Base-by-base conservation (phyloP, 2,888 invertebrate genomes). In the Pyralis farinalis region DNA sequence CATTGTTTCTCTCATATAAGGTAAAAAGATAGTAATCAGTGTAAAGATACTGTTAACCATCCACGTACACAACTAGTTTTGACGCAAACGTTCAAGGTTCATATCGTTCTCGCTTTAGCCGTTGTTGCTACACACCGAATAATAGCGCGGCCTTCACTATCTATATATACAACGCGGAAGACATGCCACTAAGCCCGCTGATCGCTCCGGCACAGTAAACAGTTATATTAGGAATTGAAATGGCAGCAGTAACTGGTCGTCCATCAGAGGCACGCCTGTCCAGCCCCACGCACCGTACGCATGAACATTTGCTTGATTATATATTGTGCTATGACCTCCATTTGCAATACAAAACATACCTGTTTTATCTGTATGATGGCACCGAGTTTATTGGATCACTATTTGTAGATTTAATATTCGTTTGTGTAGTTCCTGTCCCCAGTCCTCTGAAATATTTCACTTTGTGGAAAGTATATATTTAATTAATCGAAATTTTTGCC, bases 121-220 rank as follows among this genome's bases (percentile, higher is more conserved):
- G 64, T 67, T 61, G 59, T 62, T 63, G 55, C 63, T 61, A 70
- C 68, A n/a, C 25, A 48, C 53, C 71, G 65, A 77, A 78, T 79
- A 76, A 76, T 73, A 69, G 59, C 57, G 47, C 71, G 87, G 76
- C 87, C 87, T 87, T 88, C 86, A 63, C 59, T 66, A 63, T 74
- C 85, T 88, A 87, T 82, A 82, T 87, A 79, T 85, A 79, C 66
- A 82, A 86, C 81, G 71, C 87, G 87, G 87, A 88, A 88, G 86
- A 71, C 78, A 71, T 73, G 64, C 70, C 64, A 71, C 68, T 71
- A 72, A 71, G 63, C 73, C 64, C 71, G 67, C 70, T 63, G 76
- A 77, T 77, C 70, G 63, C 60, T 75, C 70, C 56, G 66, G 67
- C 71, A 65, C 60, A 46, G 67, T 70, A 70, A 74, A 82, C 84